Conservation (phyloP, 92 coral and sea anemone species). For the Scolanthus callimorphus region DNA sequence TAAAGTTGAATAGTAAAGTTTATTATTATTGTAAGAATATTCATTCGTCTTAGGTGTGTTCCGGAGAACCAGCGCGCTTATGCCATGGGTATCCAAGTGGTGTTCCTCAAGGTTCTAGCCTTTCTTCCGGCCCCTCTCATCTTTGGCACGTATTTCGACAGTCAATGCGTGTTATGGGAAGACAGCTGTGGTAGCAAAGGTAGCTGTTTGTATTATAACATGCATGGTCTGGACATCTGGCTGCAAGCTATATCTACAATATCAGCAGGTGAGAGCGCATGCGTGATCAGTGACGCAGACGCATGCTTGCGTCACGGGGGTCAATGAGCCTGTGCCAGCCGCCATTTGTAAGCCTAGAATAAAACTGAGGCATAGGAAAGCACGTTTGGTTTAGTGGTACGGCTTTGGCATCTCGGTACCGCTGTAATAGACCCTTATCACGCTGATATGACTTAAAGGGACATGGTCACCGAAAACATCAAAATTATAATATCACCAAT, state of each 20-base stretch:
- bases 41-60: constrained; percentile 55
- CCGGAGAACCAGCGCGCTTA: constrained; percentile 82
- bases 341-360: too few relatives aligned
- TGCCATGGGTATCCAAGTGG: constrained; percentile 76
- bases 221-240: constrained; percentile 14
- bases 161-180: constrained; percentile 27
- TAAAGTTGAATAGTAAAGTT: too few relatives aligned
- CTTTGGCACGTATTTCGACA: constrained; percentile 26
- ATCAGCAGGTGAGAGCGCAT: constrained; percentile 13
- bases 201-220: constrained; percentile 22
- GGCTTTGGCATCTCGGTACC: not conserved
- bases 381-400: not conserved
- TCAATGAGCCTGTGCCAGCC: too few relatives aligned
- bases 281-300: not conserved
- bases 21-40: too few relatives aligned
- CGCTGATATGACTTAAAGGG: too few relatives aligned
- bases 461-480: too few relatives aligned
- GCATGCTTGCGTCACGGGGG: too few relatives aligned
- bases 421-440: too few relatives aligned
- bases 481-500: too few relatives aligned
- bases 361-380: too few relatives aligned
- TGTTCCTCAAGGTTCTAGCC: constrained; percentile 33
- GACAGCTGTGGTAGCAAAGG: constrained; percentile 25
- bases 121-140: constrained; percentile 28
- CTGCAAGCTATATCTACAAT: constrained; percentile 12